Conservation (phyloP, 2,888 invertebrate genomes). For the Iselma pallidipennis region DNA sequence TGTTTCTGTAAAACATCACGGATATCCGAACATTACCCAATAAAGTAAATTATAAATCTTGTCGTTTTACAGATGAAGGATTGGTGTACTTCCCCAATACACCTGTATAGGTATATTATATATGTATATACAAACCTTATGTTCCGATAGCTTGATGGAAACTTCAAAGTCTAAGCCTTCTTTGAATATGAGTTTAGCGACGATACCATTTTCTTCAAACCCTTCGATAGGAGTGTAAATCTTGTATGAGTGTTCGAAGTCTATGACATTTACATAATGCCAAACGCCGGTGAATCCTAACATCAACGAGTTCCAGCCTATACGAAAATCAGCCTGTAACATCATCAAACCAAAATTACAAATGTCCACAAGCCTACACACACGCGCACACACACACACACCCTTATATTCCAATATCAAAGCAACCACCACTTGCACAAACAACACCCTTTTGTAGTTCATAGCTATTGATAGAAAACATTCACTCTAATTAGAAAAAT, state of each 20-base stretch:
- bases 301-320: conserved; percentile 74
- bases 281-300: conserved; percentile 80
- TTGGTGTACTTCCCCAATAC: conserved; percentile 27
- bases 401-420: neutral
- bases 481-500: neutral
- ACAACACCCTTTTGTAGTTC: neutral
- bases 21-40: conserved; percentile 39
- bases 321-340: conserved; percentile 70
- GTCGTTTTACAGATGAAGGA: conserved; percentile 38
- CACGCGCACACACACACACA: neutral
- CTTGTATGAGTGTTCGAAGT: conserved; percentile 79
- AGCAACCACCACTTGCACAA: neutral
- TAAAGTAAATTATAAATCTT: conserved; percentile 43
- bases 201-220: conserved; percentile 76
- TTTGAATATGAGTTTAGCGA: conserved; percentile 69
- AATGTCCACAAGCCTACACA: neutral
- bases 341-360: conserved; percentile 3
- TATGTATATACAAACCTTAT: conserved; percentile 58
- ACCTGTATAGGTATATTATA: neutral
- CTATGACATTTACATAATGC: conserved; percentile 68
- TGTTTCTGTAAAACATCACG: conserved; percentile 36
- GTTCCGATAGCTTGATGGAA: conserved; percentile 69
- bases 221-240: conserved; percentile 78
- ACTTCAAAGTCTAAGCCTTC: conserved; percentile 71
- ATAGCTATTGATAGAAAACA: neutral